These are phyloP conservation scores for Ischnura elegans DNA, from an alignment of 2,888 invertebrate genomes.

Conservation along the genomic window DNA sequence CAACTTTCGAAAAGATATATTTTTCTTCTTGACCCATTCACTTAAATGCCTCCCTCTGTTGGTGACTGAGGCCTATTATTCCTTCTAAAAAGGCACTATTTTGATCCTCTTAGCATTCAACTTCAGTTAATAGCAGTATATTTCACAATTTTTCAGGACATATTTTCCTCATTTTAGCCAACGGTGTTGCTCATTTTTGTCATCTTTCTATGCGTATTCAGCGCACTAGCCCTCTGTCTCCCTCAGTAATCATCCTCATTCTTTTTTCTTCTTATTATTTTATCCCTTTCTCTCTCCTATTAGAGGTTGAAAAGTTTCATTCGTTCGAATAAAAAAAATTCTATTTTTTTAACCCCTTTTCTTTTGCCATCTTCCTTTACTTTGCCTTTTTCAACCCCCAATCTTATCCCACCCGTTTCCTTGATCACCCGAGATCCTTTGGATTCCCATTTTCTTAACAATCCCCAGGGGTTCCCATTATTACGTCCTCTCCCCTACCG, in stretches of 20 bases:
- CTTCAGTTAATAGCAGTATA: no score
- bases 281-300: neutral
- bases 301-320: neutral
- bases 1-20: no score
- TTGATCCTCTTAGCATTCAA: no score
- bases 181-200: no score
- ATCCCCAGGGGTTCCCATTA: conserved; percentile 41
- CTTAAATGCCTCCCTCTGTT: no score
- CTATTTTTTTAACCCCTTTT: neutral
- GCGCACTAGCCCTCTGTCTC: no score
- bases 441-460: conserved; percentile 56
- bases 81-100: no score
- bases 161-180: no score
- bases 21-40: no score
- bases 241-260: neutral
- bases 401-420: neutral
- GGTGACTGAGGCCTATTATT: no score
- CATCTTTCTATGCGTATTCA: no score
- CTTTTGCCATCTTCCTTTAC: neutral
- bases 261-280: neutral
- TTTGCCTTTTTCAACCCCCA: neutral
- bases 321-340: neutral
- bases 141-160: no score
- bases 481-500: neutral
- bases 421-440: neutral